phyloP scores from a whole-genome alignment of 1,140 invertebrate species.

The Drosophila rhopaloa region DNA sequence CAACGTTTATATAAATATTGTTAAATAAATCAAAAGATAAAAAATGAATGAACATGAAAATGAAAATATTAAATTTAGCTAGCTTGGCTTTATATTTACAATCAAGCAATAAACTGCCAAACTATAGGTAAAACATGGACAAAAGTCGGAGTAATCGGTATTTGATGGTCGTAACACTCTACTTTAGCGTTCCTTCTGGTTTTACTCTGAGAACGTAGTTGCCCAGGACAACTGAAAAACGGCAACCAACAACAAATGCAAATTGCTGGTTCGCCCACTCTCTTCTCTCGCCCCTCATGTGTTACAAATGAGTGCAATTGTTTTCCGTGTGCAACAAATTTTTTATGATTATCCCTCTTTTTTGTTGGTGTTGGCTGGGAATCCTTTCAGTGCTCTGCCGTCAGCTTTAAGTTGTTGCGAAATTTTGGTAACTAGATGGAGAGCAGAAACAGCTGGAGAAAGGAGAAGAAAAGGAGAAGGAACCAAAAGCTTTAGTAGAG shows the following conservation, averaged over 20 bases:
- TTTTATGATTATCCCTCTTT: conserved; percentile 57
- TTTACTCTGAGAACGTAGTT: conserved; percentile 51
- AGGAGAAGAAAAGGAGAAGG: conserved; percentile 2
- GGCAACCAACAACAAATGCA: conserved; percentile 72
- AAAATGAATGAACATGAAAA: no score
- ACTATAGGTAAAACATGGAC: no score
- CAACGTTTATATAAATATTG: no score
- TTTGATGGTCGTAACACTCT: not conserved
- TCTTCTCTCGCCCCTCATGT: conserved; percentile 8
- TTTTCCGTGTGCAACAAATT: conserved; percentile 72
- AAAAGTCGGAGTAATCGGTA: not conserved
- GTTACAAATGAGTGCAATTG: conserved; percentile 72
- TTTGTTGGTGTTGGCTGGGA: conserved; percentile 4
- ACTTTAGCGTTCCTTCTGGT: not conserved
- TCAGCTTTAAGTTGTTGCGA: conserved; percentile 44
- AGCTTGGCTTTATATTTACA: no score
- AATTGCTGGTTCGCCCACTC: conserved; percentile 39
- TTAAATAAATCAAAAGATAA: no score
- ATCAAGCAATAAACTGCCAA: no score
- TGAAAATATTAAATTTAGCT: no score
- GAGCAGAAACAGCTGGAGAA: not conserved
- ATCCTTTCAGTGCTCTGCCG: conserved; percentile 12
- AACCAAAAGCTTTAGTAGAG: conserved; percentile 31
- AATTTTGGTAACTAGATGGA: conserved; percentile 8
- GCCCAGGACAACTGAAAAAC: conserved; percentile 70